Percentiles rank a stretch among this genome's conserved stretches.
phyloP scores from a whole-genome alignment of 2,113 vertebrate genomes.

The Synchiropus splendidus region DNA sequence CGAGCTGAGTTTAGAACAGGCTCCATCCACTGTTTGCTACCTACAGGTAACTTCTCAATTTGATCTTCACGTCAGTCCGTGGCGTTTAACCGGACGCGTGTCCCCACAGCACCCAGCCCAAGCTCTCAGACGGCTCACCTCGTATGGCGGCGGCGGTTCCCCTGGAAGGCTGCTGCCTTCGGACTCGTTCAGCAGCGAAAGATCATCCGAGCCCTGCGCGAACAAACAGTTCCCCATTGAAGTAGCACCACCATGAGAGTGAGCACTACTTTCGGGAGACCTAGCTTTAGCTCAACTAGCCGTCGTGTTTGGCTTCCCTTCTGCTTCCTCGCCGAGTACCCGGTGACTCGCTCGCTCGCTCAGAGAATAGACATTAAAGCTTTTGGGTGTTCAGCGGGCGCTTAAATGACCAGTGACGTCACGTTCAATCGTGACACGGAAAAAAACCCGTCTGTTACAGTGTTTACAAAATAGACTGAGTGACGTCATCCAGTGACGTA shows the following conservation, averaged over 20 bases:
- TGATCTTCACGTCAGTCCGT: no score
- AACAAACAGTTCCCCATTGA: slow-evolving; percentile 78
- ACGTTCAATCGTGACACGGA: no score
- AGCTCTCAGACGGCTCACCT: slow-evolving; percentile 43
- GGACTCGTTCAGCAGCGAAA: slow-evolving; percentile 76
- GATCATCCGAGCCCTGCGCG: slow-evolving; percentile 71
- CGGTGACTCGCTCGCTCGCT: not conserved
- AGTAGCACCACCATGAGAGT: slow-evolving; percentile 39
- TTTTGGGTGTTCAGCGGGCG: no score
- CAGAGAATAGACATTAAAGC: no score
- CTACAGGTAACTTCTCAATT: no score
- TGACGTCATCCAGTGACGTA: not conserved
- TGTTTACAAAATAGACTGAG: slow-evolving; percentile 7
- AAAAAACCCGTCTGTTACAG: not conserved
- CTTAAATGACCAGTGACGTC: no score
- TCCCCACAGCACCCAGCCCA: no score
- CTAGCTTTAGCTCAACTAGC: not conserved
- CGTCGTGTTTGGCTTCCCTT: not conserved
- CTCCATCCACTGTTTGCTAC: no score
- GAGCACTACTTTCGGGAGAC: not conserved
- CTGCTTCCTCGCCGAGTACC: not conserved
- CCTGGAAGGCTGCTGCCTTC: slow-evolving; percentile 73
- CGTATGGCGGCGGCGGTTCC: slow-evolving; percentile 67
- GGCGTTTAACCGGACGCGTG: no score
- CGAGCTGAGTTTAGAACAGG: no score